Conservation (phyloP, 2,113 vertebrate genomes). For the Carassius auratus region DNA sequence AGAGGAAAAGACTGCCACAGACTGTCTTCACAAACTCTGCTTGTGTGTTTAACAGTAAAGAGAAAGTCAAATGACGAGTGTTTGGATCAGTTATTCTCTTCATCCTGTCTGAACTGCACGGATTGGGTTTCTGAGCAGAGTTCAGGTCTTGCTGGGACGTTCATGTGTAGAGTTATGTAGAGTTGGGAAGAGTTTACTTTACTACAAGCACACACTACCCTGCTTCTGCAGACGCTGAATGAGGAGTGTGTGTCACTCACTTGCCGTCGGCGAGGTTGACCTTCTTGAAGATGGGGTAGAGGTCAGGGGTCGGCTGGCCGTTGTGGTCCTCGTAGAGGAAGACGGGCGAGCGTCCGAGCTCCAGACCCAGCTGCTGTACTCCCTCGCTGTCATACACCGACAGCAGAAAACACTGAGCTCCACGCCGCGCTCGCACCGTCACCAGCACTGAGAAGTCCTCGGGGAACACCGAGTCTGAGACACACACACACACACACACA, state of each 20-base stretch:
- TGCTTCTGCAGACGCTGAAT: not conserved
- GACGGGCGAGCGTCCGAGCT: conserved; percentile 91
- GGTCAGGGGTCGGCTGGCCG: conserved; percentile 88
- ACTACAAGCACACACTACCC: too few relatives aligned
- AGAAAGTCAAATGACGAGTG: not conserved
- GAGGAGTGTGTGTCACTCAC: conserved; percentile 68
- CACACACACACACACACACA: not conserved
- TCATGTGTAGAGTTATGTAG: too few relatives aligned
- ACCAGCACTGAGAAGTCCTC: conserved; percentile 92
- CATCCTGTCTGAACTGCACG: too few relatives aligned
- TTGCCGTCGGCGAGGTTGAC: conserved; percentile 96
- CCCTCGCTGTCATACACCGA: conserved; percentile 92
- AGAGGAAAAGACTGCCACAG: not conserved
- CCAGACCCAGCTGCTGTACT: conserved; percentile 93
- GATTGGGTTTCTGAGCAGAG: too few relatives aligned
- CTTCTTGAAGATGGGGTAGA: conserved; percentile 93
- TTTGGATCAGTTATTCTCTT: not conserved
- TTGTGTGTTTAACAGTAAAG: not conserved
- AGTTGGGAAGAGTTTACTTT: too few relatives aligned
- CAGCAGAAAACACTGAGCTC: conserved; percentile 92
- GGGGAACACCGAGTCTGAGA: conserved; percentile 79
- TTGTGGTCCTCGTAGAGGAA: conserved; percentile 96
- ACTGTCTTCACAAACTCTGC: not conserved
- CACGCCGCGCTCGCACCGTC: conserved; percentile 89
- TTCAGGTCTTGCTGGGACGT: too few relatives aligned